A percentile compares a stretch with the other conserved stretches of the same genome.
Evolutionary conservation across 2,797 vertebrate genomes (phyloP).

Genomic region (Tangara arthus): DNA sequence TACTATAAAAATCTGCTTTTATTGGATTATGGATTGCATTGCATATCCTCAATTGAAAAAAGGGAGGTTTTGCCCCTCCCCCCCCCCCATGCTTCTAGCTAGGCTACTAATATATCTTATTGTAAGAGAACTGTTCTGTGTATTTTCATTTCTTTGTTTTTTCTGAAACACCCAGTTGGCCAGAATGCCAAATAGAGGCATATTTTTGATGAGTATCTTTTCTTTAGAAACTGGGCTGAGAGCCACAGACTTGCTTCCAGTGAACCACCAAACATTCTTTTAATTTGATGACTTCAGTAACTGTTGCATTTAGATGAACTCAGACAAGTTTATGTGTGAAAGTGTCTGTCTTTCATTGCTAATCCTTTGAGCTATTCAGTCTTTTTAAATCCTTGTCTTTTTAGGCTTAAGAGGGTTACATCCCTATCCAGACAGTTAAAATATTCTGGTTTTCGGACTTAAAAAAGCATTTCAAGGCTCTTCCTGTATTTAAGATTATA

Average conservation of each 20-base stretch:
- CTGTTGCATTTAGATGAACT: conserved; percentile 52
- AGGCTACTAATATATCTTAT: not conserved
- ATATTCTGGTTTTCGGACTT: not conserved
- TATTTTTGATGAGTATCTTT: conserved; percentile 31
- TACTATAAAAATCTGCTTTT: not conserved
- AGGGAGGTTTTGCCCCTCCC: not conserved
- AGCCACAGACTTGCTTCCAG: conserved; percentile 37
- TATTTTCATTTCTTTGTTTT: not conserved
- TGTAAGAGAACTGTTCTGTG: not conserved
- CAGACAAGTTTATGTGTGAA: conserved; percentile 13
- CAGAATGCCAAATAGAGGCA: conserved; percentile 48
- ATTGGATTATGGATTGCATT: not conserved
- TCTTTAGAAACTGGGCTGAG: conserved; percentile 43
- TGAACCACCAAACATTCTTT: conserved; percentile 34
- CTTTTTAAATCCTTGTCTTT: conserved; percentile 6
- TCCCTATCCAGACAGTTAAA: not conserved
- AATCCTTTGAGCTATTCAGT: conserved; percentile 31
- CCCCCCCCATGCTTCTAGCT: not conserved
- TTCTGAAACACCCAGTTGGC: not conserved
- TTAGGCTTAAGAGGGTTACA: not conserved
- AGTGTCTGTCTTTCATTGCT: conserved; percentile 24
- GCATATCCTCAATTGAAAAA: not conserved
- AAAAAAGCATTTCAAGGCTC: not conserved
- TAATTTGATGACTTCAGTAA: conserved; percentile 28
- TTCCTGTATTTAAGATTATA: not conserved